Percentiles rank a stretch among this genome's conserved stretches.
Evolutionary conservation across 2,113 vertebrate species (phyloP).

Genomic region (Notechis scutatus): DNA sequence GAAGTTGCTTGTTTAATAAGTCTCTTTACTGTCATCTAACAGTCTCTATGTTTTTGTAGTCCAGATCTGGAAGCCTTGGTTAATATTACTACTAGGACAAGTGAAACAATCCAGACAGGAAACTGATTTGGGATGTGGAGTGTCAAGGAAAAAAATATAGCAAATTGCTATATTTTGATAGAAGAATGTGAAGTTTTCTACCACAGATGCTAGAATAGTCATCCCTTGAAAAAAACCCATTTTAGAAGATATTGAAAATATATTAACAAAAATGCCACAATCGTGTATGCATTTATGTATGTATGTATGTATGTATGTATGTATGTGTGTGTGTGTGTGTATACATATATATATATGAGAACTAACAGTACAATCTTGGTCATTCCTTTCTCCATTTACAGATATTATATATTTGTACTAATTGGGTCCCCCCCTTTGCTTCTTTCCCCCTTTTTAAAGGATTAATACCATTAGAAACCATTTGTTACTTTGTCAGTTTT

Average conservation of each 20-base stretch:
- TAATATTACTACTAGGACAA: not conserved
- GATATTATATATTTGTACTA: not conserved
- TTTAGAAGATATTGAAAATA: not conserved
- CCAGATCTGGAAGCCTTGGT: not conserved
- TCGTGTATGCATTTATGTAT: not conserved
- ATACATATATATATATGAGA: no score
- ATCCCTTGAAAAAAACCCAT: not conserved
- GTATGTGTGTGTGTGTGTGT: no score
- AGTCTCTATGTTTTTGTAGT: not conserved
- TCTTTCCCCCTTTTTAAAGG: not conserved
- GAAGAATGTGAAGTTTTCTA: not conserved
- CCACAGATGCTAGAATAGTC: not conserved
- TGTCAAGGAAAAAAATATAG: not conserved
- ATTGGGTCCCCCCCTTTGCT: not conserved
- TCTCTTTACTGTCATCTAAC: not conserved
- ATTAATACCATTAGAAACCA: not conserved
- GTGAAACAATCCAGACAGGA: not conserved
- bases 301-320: no score
- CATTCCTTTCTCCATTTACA: not conserved
- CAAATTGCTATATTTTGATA: not conserved
- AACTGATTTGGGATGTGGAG: not conserved
- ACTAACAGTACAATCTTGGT: not conserved
- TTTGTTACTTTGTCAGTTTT: not conserved
- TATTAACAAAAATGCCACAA: not conserved
- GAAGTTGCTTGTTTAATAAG: not conserved